Evolutionary conservation across 2,797 vertebrate genomes (phyloP), one percentile per base, ranked within the genome.

Genomic region (Dromococcyx pavoninus): DNA sequence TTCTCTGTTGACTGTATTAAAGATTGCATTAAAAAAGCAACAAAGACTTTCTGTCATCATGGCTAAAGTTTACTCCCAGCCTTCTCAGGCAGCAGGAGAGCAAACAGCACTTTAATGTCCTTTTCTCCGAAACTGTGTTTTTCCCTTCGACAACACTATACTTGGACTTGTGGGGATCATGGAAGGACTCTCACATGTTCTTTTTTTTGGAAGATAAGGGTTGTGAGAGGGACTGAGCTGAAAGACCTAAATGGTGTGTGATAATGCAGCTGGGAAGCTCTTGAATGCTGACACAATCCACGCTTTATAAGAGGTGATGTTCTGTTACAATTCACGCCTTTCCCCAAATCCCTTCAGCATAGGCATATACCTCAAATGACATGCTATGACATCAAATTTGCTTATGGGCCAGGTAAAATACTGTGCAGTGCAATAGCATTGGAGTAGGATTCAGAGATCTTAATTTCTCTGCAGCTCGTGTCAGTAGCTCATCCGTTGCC

Each of bases 251-350:
- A 46, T 13, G 28, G 11, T 1, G 1, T 32, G 11, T 27, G 16
- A 24, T 66, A 84, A 43, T 0, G 2, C 15, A 61, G 5, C 27
- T 19, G 44, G 16, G 32, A 89, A 80, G 54, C 10, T 66, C 30
- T 10, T 32, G 44, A 64, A 82, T 24, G 17, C 19, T 87, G 39
- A 73, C 11, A 44, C n/a, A 89, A 65, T 3, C 23, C 24, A 79
- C 8, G 17, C 14, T 7, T 75, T 32, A 4, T 14, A 64, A 60
- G 17, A 64, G 12, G 9, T 0, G 1, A 37, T 46, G 18, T 23
- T 74, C 32, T 90, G 21, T 56, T 30, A 61, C 21, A 77, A 77
- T 28, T 58, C 74, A 72, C 8, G 72, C 32, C 8, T 53, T 62
- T 74, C 11, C 12, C 39, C 62, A 48, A 23, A 37, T 60, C 33